Evolutionary conservation across 2,113 vertebrate genomes (phyloP).

Genomic region (Fregata magnificens): DNA sequence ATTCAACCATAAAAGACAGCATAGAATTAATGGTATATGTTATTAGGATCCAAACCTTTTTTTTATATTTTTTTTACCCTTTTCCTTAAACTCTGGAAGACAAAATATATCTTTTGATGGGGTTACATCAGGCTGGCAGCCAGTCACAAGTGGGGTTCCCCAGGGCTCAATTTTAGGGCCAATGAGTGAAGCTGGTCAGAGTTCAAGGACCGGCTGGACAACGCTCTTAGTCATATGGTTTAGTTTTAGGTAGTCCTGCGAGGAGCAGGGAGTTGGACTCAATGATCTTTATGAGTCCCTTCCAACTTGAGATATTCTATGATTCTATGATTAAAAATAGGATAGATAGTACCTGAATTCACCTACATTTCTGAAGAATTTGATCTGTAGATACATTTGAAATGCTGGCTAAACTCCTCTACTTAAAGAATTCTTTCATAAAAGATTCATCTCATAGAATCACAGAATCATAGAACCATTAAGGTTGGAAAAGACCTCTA

Average conservation of each 20-base stretch:
- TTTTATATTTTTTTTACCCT: neutral
- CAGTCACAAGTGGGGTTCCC: neutral
- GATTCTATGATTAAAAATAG: neutral
- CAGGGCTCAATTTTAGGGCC: neutral
- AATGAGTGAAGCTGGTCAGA: neutral
- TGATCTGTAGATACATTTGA: neutral
- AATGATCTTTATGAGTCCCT: fast-evolving
- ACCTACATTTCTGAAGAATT: neutral
- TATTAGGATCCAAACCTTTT: fast-evolving
- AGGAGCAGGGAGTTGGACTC: neutral
- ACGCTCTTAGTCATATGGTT: neutral
- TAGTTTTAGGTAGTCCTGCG: neutral
- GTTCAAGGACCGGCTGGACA: neutral
- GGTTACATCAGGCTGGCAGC: neutral
- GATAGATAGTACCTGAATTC: neutral
- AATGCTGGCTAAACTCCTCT: neutral
- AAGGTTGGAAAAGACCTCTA: too few relatives aligned
- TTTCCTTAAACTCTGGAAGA: neutral
- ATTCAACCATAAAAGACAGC: neutral
- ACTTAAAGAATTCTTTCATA: neutral
- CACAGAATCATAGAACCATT: too few relatives aligned
- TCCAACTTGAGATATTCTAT: neutral
- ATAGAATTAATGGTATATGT: neutral
- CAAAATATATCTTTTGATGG: neutral
- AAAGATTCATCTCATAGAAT: neutral